Evolutionary conservation across 23 tunicate species (phyloP), one percentile per base, ranked within the genome.

Genomic region (Trididemnum clinides): DNA sequence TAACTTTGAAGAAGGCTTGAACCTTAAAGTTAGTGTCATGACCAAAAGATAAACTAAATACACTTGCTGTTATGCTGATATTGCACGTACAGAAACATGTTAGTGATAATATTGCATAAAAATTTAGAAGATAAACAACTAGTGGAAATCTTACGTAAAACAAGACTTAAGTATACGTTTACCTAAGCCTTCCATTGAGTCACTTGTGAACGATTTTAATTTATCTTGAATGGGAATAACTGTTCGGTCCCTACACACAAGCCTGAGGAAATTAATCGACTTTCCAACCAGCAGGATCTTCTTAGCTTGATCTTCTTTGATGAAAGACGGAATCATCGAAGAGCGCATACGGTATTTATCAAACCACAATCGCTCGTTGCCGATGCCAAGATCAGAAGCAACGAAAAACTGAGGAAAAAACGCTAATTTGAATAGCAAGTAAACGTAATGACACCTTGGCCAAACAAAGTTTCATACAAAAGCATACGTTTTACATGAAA

Each of bases 201-300:
- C 38, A 26, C 10, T 15, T 6, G 65, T 26, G 30, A 54, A 78
- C 49, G 3, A 10, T 30, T 78, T 51, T 35, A 39, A 77, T 33
- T 50, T 57, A 20, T 85, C 84, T 33, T 64, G 33, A n/a, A 90
- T 69, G 5, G 58, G 66, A 28, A 90, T 62, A 18, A 51, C 39
- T 5, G 98, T 80, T 15, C 90, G 78, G 71, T 94, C 98, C 19
- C 87, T 81, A 63, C 99, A 96, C 18, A 96, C 99, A 5, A 90
- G 90, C 1, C 96, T 72, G 0, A 96, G 84, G 74, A 96, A 96
- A 71, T 96, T 96, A 35, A 96, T 86, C 35, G 99, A 91, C 81
- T 96, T 96, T 30, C 99, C 99, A 28, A 96, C 92, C 33, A 96
- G 82, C 0, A 96, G 77, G 72, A 96, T 96, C 70, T 96, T 96